phyloP scores from a whole-genome alignment of 37 sponge, comb jelly and placozoan species.

The Halisarca cf. caerulea region DNA sequence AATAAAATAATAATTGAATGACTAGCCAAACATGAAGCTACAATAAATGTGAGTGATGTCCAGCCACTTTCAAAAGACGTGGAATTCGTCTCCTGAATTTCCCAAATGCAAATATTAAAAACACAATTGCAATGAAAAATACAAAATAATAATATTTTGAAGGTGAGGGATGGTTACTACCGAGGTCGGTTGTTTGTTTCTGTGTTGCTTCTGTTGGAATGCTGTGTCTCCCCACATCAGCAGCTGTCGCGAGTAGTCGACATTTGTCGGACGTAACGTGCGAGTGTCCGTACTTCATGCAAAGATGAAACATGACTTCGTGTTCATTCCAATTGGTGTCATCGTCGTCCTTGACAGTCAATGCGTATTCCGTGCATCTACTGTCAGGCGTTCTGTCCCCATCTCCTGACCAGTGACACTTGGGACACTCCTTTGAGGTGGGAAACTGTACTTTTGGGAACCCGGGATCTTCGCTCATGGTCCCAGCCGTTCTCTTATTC shows the following conservation, averaged over 20 bases:
- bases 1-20: too few relatives aligned
- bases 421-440: constrained; percentile 61
- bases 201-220: neutral
- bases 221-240: neutral
- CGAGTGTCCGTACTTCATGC: neutral
- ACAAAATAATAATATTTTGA: neutral
- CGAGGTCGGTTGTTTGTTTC: neutral
- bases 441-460: constrained; percentile 92
- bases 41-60: too few relatives aligned
- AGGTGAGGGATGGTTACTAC: neutral
- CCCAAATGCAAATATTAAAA: neutral
- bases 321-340: neutral
- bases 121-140: neutral
- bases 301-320: neutral
- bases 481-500: constrained; percentile 62
- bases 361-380: neutral
- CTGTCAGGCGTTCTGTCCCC: neutral
- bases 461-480: constrained; percentile 66
- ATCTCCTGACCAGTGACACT: constrained; percentile 51
- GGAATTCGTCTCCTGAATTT: constrained; percentile 7
- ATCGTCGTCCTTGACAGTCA: neutral
- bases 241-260: neutral
- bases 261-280: neutral
- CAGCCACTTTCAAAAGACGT: neutral
- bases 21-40: too few relatives aligned